phyloP scores from a whole-genome alignment of 2,113 vertebrate species.

The Salvelinus fontinalis region DNA sequence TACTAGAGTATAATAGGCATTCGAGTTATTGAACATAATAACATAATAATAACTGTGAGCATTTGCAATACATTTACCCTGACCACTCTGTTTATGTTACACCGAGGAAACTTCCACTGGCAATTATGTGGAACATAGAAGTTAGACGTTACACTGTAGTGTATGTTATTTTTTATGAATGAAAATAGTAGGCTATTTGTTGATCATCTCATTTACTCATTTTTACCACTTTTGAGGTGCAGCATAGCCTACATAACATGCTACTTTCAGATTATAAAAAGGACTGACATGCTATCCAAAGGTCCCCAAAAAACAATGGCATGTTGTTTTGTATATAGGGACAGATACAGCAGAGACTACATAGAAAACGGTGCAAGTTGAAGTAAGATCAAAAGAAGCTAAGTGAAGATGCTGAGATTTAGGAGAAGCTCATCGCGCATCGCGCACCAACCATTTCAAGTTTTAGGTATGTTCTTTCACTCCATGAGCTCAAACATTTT shows the following conservation, averaged over 20 bases:
- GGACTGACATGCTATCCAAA: neutral
- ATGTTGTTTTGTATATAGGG: neutral
- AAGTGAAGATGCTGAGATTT: slow-evolving; percentile 60
- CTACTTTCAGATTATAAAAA: neutral
- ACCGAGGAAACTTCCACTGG: neutral
- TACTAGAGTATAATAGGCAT: slow-evolving; percentile 20
- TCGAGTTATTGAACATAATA: slow-evolving; percentile 36
- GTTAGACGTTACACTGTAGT: neutral
- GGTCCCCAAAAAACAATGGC: neutral
- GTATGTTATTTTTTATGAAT: neutral
- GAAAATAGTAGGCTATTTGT: neutral
- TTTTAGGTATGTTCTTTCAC: slow-evolving; percentile 39
- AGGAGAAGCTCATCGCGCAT: slow-evolving; percentile 46
- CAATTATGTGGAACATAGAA: neutral
- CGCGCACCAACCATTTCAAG: slow-evolving; percentile 61
- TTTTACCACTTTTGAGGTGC: neutral
- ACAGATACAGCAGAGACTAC: too few relatives aligned
- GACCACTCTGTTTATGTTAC: neutral
- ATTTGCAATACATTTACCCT: neutral
- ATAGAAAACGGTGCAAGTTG: slow-evolving; percentile 7
- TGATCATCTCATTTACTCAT: neutral
- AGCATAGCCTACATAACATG: neutral
- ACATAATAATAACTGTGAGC: too few relatives aligned
- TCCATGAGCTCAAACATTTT: slow-evolving; percentile 28
- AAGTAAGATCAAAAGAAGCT: neutral